Evolutionary conservation across 53 echinoderm and acorn worm species (phyloP).

Genomic region (Holothuria scabra): DNA sequence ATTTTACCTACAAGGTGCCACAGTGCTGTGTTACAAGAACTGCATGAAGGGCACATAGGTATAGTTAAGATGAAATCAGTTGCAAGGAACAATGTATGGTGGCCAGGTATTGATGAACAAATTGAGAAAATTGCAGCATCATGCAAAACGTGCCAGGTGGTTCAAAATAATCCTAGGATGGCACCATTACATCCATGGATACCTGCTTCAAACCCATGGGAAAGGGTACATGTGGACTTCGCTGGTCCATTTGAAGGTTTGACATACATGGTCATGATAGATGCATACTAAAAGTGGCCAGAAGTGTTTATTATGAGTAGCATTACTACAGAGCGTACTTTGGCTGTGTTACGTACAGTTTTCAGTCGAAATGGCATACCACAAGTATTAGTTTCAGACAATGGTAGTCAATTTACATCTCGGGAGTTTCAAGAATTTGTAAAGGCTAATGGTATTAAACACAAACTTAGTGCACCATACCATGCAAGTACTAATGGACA

Average conservation of each 20-base stretch:
- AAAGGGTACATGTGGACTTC: constrained; percentile 54
- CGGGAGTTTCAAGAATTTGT: constrained; percentile 48
- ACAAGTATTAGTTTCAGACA: constrained; percentile 48
- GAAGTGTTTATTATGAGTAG: constrained; percentile 56
- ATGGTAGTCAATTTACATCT: constrained; percentile 48
- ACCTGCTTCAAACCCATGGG: constrained; percentile 35
- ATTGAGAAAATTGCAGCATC: constrained; percentile 39
- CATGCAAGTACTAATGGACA: too few relatives aligned
- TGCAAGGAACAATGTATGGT: constrained; percentile 52
- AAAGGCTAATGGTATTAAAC: constrained; percentile 39
- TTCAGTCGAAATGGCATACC: constrained; percentile 51
- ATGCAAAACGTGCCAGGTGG: constrained; percentile 31
- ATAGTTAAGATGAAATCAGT: constrained; percentile 57
- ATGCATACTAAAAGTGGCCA: constrained; percentile 60
- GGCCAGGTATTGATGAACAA: constrained; percentile 57
- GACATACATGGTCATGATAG: constrained; percentile 48
- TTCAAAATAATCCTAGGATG: constrained; percentile 42
- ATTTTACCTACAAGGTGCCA: constrained; percentile 45
- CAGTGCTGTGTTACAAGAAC: constrained; percentile 6
- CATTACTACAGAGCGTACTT: constrained; percentile 46
- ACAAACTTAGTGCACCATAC: too few relatives aligned
- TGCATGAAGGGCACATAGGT: constrained; percentile 45
- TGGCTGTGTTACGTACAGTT: constrained; percentile 38
- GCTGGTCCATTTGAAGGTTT: constrained; percentile 54
- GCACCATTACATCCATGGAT: constrained; percentile 59